Conservation (phyloP, 2,888 invertebrate species). For the Lithophane socia region DNA sequence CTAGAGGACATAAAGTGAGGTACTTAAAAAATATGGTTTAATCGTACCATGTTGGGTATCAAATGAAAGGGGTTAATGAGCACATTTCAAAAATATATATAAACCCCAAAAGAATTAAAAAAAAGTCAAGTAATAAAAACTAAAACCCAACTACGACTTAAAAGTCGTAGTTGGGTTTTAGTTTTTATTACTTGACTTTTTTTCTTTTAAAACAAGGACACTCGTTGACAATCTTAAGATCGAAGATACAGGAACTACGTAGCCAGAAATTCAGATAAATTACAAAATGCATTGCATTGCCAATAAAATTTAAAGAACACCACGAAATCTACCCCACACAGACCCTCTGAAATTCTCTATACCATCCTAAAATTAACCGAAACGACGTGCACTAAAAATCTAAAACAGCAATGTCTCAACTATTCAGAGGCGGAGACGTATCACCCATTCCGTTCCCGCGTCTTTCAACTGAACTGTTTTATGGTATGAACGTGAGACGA, state of each 20-base stretch:
- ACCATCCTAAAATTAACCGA: constrained; percentile 55
- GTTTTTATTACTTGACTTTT: too few species aligned
- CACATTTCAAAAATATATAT: too few species aligned
- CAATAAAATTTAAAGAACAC: constrained; percentile 33
- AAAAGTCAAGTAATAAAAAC: too few species aligned
- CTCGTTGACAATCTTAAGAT: too few species aligned
- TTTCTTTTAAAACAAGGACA: background rate
- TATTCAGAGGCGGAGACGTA: constrained; percentile 63
- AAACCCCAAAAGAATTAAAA: too few species aligned
- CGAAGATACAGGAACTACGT: too few species aligned
- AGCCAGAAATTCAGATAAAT: background rate
- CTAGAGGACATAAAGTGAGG: too few species aligned
- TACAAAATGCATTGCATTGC: constrained; percentile 13
- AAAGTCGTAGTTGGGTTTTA: too few species aligned
- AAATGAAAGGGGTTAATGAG: too few species aligned
- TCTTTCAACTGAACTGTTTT: constrained; percentile 83
- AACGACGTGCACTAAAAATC: constrained; percentile 62
- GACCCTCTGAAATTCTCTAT: constrained; percentile 22
- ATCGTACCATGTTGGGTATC: too few species aligned
- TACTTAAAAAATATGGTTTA: too few species aligned
- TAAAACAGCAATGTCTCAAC: constrained; percentile 58
- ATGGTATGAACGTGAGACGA: constrained; percentile 84
- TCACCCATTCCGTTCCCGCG: constrained; percentile 60
- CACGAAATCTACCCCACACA: constrained; percentile 4
- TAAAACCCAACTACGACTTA: too few species aligned